Base-by-base conservation (phyloP, 2,797 vertebrate genomes). In the Diplodus sargus region DNA sequence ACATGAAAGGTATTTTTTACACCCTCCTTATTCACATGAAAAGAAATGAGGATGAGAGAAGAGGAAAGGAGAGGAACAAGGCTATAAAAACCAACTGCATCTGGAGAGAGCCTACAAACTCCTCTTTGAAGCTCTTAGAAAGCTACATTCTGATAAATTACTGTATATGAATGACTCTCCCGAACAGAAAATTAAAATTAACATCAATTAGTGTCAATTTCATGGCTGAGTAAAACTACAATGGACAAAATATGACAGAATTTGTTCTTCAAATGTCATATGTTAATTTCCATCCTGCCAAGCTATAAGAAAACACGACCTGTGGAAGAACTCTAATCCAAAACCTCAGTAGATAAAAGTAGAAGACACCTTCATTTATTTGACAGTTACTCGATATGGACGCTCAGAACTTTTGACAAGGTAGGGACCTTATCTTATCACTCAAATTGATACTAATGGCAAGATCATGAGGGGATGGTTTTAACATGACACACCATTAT, bases 401-500 rank as follows among this genome's bases (percentile, higher is more conserved):
- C 64, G 16, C 64, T 68, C 51, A 22, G 34, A 39, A 61, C 34
- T 34, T 71, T 70, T 52, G 30, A 57, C 18, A n/a, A 62, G 28
- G 22, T 79, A 30, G 63, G 47, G 39, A 65, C 30, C 43, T 23
- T 52, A 28, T 67, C 39, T 48, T 0, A 0, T 57, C 23, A 70
- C 61, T 70, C 67, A 70, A 39, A 61, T 60, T 20, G 4, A 70
- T 61, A 51, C 78, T 73, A 74, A 78, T 83, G 53, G 69, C 23
- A 43, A 74, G 10, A 74, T 81, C 30, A 63, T 49, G 71, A 56
- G 51, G 47, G 76, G 73, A 62, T 72, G 71, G 30, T 73, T 82
- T 82, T 59, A 77, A 84, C 78, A 81, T 79, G 83, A 69, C 84
- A 92, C 89, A 93, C 87, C 85, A 92, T 91, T 89, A 83, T 83